Evolutionary conservation across 2,797 vertebrate species (phyloP).

Genomic region (Coreius guichenoti): DNA sequence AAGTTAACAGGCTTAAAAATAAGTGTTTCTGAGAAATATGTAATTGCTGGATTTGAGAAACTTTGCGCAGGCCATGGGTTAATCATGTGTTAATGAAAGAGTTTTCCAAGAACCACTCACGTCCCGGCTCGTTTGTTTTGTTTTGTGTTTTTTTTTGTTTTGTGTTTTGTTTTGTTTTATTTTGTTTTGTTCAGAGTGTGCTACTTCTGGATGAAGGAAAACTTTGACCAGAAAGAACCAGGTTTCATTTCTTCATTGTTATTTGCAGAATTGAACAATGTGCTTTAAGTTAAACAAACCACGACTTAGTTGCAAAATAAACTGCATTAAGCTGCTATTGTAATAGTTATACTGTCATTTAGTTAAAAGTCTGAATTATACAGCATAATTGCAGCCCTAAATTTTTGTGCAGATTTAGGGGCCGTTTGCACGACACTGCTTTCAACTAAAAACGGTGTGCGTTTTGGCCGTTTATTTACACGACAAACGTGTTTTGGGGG

Average conservation of each 20-base stretch:
- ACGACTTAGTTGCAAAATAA: neutral
- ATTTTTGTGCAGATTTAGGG: neutral
- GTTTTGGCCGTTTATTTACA: neutral
- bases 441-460: neutral
- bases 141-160: no score
- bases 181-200: neutral
- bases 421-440: neutral
- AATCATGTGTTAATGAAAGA: neutral
- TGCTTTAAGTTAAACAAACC: neutral
- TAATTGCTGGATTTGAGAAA: neutral
- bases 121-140: no score
- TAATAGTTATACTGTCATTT: neutral
- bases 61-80: neutral
- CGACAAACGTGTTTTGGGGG: neutral
- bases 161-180: neutral
- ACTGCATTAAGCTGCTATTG: neutral
- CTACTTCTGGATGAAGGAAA: no score
- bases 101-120: neutral
- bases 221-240: neutral
- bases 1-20: neutral
- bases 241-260: neutral
- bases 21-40: neutral
- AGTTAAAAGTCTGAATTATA: neutral
- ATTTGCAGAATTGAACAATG: neutral
- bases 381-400: neutral